Conservation (phyloP, 2,113 vertebrate species). For the Bos indicus region DNA sequence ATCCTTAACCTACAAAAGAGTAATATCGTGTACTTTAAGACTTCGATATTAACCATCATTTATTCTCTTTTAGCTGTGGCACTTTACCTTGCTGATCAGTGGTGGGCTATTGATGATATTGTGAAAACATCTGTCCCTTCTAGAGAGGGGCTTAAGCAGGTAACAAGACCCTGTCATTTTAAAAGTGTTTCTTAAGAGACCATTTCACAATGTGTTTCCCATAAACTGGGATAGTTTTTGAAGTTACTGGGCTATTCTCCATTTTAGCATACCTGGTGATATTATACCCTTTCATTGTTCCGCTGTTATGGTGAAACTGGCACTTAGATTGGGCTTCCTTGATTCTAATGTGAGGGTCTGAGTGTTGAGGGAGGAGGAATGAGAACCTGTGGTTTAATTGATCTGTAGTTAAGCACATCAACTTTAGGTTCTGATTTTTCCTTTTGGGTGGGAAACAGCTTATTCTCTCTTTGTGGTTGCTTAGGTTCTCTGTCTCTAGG, state of each 20-base stretch:
- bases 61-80: conserved; percentile 81
- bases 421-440: neutral
- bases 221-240: neutral
- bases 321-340: neutral
- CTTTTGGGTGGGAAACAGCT: neutral
- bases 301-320: neutral
- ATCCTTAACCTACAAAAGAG: neutral
- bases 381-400: neutral
- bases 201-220: neutral
- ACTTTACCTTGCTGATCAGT: conserved; percentile 87
- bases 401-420: neutral
- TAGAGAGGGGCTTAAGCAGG: conserved; percentile 87
- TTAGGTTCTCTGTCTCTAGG: neutral
- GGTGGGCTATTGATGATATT: conserved; percentile 91
- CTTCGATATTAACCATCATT: conserved; percentile 11
- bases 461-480: neutral
- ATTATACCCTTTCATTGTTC: neutral
- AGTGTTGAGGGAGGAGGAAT: neutral
- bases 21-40: neutral
- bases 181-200: neutral
- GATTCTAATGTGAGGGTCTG: neutral
- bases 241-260: neutral
- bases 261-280: neutral
- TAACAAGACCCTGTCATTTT: conserved; percentile 60
- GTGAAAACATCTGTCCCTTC: conserved; percentile 83